Conservation (phyloP, 1,140 invertebrate genomes). For the Pogonomyrmex californicus region DNA sequence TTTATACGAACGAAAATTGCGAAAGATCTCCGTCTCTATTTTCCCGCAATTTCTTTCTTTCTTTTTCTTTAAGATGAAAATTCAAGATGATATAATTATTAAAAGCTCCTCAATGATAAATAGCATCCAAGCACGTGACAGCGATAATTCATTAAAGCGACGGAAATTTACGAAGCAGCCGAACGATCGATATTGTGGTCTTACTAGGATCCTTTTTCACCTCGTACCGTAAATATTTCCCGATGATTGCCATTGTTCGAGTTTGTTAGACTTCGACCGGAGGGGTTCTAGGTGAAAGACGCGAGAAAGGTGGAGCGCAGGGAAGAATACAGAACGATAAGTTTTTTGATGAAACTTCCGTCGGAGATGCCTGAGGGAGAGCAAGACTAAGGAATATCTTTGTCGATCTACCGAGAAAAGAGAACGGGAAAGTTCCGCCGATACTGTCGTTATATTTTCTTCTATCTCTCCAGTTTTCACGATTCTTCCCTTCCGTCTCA, state of each 20-base stretch:
- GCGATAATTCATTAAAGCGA: conserved; percentile 25
- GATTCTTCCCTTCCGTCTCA: conserved; percentile 42
- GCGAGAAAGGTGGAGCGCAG: conserved; percentile 7
- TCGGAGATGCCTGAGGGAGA: conserved; percentile 34
- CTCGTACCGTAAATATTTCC: conserved; percentile 62
- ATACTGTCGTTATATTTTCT: conserved; percentile 60
- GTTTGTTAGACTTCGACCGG: conserved; percentile 61
- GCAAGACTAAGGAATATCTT: conserved; percentile 55
- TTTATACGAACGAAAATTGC: neutral
- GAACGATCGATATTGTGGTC: conserved; percentile 22
- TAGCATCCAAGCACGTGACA: neutral
- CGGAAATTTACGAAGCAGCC: conserved; percentile 8
- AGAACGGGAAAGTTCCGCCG: conserved; percentile 59
- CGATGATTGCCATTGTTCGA: conserved; percentile 67
- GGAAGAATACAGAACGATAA: conserved; percentile 60
- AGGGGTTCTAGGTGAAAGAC: conserved; percentile 49
- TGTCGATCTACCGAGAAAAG: conserved; percentile 35
- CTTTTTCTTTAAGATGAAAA: neutral
- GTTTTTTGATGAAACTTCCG: conserved; percentile 67
- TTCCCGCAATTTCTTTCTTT: neutral
- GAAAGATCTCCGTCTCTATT: neutral
- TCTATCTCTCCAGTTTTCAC: conserved; percentile 21
- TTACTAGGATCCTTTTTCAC: conserved; percentile 5
- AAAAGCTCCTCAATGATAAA: neutral
- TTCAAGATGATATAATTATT: neutral